Base-by-base conservation (phyloP, 2,888 invertebrate species). In the Scaptomyza reducta region DNA sequence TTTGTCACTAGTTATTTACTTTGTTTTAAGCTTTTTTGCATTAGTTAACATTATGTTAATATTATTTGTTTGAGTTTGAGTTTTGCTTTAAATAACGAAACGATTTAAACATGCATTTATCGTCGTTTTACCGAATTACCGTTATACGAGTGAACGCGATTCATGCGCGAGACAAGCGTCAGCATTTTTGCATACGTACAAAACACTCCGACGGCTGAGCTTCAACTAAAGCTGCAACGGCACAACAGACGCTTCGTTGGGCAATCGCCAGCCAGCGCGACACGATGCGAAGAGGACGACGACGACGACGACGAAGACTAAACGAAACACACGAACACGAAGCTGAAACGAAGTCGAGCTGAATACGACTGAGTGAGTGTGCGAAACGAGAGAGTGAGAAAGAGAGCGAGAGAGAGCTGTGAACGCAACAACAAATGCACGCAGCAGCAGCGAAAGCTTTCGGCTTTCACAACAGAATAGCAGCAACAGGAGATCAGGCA, bases 191-290 rank as follows among this genome's bases (percentile, higher is more conserved):
- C 79, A 81, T 69, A 89, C 73, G 86, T 71, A 87, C 90, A 82
- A 79, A 80, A 89, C 91, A 90, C 89, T 88, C 90, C 90, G 90
- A 88, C 90, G 90, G 88, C 88, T 90, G 90, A 91, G 90, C 90
- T 89, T 84, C 89, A 90, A 91, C 90, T 90, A 78, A 90, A 75
- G 79, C 84, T 73, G 75, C 73, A 83, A 60, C 53, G 60, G 62
- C 62, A 45, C 59, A 65, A 60, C 73, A 47, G 49, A 5, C 61
- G 51, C 70, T 70, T 70, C 70, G 75, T 66, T 55, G 47, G 54
- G 63, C 74, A 51, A 49, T 55, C 64, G 59, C 40, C 50, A n/a
- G 31, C 27, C 16, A 35, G n/a, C 27, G n/a, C 25, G 46, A 60
- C 41, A 41, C 64, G 50, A 54, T 6, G 13, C 49, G 50, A 47